Base-by-base conservation (phyloP, 2,113 vertebrate genomes). In the Anoura caudifer region DNA sequence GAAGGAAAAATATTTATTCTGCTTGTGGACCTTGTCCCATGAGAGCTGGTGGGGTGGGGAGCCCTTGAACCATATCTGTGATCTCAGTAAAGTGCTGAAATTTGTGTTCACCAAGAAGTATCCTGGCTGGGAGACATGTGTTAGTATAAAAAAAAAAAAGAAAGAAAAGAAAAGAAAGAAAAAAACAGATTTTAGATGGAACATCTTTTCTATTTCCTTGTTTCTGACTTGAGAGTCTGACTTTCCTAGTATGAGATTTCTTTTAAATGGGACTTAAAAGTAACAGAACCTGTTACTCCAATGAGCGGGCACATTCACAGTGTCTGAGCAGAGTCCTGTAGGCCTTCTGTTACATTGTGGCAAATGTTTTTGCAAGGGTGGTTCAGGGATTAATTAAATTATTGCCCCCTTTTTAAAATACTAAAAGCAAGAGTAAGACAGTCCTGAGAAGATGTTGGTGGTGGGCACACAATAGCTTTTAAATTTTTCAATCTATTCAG, bases 1-100 rank as follows among this genome's bases (percentile, higher is more conserved):
- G 96, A 94, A 96, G 47, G 41, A 50, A 59, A 87, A 81, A 90
- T 69, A 33, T 81, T 75, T 45, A 47, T 8, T 86, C 65, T 86
- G 90, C 65, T 38, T 61, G 36, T 36, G 54, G 93, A 43, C 84
- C 95, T 41, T 89, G 79, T 47, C 13, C 3, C n/a, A 14, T 16
- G 36, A 19, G 56, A 2, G 0, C 15, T 5, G 59, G 59, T 20
- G 59, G 54, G 61, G 54, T 5, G 0, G 17, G 43, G 38, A 41
- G 2, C 76, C 36, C 56, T 67, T n/a, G 75, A 36, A 50, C 47
- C n/a, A 22, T 24, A 1, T 59, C 11, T 59, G 38, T 52, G 72
- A n/a, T 38, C 45, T 87, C 20, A 7, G 22, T 7, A 19, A 14
- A 36, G 47, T 16, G n/a, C 8, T 36, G 26, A 73, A 36, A 59